Conservation (phyloP, 2,797 vertebrate genomes). For the Acanthurus tractus region DNA sequence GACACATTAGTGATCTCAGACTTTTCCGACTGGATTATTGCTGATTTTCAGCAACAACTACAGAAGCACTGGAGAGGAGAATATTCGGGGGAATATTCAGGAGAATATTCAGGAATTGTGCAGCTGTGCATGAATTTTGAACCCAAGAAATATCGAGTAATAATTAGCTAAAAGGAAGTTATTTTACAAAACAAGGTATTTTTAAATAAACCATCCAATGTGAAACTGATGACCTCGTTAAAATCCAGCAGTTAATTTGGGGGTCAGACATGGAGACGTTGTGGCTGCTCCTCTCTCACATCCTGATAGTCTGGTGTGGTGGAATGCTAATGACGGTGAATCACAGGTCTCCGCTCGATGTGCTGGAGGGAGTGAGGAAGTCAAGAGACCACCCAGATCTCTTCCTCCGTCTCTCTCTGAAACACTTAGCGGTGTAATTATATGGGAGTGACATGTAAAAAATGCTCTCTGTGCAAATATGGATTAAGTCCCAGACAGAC, state of each 20-base stretch:
- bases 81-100: no score
- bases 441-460: slow-evolving; percentile 64
- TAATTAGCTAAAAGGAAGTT: no score
- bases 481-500: slow-evolving; percentile 65
- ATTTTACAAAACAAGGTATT: neutral
- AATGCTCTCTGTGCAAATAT: slow-evolving; percentile 61
- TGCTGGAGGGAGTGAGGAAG: slow-evolving; percentile 67
- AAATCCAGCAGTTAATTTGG: slow-evolving; percentile 1
- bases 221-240: neutral
- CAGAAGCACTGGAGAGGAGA: neutral
- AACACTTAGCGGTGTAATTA: slow-evolving; percentile 71
- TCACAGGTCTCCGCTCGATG: slow-evolving; percentile 60
- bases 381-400: slow-evolving; percentile 73
- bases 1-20: neutral
- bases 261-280: slow-evolving; percentile 44
- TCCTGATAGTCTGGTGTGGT: slow-evolving; percentile 47
- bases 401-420: slow-evolving; percentile 59
- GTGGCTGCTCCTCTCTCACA: slow-evolving; percentile 48
- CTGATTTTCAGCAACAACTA: neutral
- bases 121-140: neutral
- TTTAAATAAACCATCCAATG: no score
- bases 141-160: no score
- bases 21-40: neutral
- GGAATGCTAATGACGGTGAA: slow-evolving; percentile 76
- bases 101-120: neutral